A percentile compares a stretch with the other conserved stretches of the same genome.
phyloP scores from a whole-genome alignment of 2,888 invertebrate genomes.

The Formica aserva region DNA sequence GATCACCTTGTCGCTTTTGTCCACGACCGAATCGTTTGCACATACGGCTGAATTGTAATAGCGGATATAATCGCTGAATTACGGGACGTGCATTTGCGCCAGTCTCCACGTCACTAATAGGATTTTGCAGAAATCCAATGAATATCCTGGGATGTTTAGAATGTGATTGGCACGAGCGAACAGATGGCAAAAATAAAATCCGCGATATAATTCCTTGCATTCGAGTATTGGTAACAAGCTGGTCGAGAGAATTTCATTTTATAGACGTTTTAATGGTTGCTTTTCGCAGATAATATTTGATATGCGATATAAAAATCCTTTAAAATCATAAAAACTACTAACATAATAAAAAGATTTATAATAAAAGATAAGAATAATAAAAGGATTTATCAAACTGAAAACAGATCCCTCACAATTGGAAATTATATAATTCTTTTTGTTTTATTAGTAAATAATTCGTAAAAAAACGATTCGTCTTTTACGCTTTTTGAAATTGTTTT shows the following conservation, averaged over 20 bases:
- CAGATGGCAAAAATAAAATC: constrained; percentile 1
- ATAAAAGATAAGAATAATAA: neutral
- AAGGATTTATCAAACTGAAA: neutral
- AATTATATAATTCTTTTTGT: neutral
- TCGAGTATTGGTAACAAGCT: neutral
- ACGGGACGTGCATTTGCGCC: constrained; percentile 58
- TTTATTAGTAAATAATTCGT: neutral
- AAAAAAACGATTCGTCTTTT: neutral
- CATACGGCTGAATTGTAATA: constrained; percentile 58
- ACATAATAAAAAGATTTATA: neutral
- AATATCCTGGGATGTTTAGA: constrained; percentile 25
- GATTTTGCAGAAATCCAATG: constrained; percentile 50
- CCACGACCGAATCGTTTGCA: constrained; percentile 55
- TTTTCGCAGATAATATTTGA: neutral
- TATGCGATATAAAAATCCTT: neutral
- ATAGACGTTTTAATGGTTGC: neutral
- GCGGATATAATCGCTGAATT: constrained; percentile 65
- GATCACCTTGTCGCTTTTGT: constrained; percentile 55
- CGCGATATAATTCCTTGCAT: neutral
- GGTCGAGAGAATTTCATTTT: neutral
- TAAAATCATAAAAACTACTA: neutral
- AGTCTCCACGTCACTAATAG: constrained; percentile 43
- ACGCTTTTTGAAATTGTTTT: neutral
- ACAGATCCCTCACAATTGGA: neutral
- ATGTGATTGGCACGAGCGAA: neutral